phyloP scores from a whole-genome alignment of 2,888 invertebrate genomes.

The Frankliniella fusca region DNA sequence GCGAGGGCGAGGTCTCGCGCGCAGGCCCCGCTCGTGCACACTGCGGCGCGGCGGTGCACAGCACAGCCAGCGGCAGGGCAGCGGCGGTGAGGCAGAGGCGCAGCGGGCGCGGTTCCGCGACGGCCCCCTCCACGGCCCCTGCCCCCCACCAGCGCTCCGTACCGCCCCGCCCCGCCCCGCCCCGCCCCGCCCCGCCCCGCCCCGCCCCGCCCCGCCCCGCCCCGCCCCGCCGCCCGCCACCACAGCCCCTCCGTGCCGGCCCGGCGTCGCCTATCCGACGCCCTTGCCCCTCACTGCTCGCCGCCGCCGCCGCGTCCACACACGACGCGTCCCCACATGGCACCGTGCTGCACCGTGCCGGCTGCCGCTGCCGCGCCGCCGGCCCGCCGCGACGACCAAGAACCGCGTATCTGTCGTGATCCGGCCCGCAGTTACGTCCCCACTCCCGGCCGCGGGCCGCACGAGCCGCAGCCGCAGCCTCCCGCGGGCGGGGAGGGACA shows the following conservation, averaged over 20 bases:
- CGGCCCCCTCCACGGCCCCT: constrained; percentile 33
- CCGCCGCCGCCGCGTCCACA: neutral
- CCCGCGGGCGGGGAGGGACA: too few relatives aligned
- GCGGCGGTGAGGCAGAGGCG: constrained; percentile 28
- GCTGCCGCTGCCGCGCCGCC: neutral
- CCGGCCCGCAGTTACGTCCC: too few relatives aligned
- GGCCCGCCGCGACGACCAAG: too few relatives aligned
- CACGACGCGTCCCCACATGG: neutral
- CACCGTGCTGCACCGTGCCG: neutral
- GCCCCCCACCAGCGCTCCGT: constrained; percentile 23
- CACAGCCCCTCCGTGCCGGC: neutral
- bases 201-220: constrained; percentile 31
- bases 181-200: constrained; percentile 30
- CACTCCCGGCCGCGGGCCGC: too few relatives aligned
- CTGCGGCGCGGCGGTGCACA: constrained; percentile 41
- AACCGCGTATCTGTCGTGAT: too few relatives aligned
- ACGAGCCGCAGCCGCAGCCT: too few relatives aligned
- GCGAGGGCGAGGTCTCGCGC: too few relatives aligned
- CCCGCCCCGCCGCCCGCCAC: constrained; percentile 30
- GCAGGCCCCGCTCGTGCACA: too few relatives aligned
- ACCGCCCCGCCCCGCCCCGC: constrained; percentile 33
- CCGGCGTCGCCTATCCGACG: neutral
- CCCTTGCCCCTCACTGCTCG: neutral
- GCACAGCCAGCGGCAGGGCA: constrained; percentile 41
- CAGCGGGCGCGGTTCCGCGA: constrained; percentile 29